These are phyloP conservation scores for Ceratoteleas bidentatus DNA, from an alignment of 1,140 invertebrate species.

Conservation along the genomic window DNA sequence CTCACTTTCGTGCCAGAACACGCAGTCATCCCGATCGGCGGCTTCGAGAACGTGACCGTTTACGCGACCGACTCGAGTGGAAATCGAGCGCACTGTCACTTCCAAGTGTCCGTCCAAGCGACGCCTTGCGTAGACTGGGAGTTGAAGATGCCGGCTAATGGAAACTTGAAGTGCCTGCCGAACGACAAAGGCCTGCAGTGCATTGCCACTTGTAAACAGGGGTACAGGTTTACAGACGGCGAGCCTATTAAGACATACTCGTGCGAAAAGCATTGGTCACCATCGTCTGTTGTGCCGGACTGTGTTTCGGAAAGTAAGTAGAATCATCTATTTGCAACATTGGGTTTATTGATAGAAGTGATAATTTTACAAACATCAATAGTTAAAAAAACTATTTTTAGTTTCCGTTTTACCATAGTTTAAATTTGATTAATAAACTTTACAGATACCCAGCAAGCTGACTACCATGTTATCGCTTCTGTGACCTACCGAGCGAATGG, in stretches of 20 bases:
- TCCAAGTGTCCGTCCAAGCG: conserved; percentile 96
- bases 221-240: conserved; percentile 95
- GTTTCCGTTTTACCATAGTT: too few species aligned
- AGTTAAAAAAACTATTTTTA: neutral
- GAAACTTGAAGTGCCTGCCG: conserved; percentile 92
- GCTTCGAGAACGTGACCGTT: conserved; percentile 97
- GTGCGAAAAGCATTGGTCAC: conserved; percentile 91
- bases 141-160: conserved; percentile 92
- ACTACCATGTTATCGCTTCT: conserved; percentile 94
- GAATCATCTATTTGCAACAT: neutral
- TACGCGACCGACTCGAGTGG: conserved; percentile 93
- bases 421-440: conserved; percentile 45
- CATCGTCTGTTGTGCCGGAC: conserved; percentile 93
- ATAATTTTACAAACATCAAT: neutral
- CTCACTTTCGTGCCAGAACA: conserved; percentile 92
- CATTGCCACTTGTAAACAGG: conserved; percentile 94
- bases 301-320: conserved; percentile 93
- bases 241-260: conserved; percentile 92
- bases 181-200: conserved; percentile 92
- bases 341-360: too few species aligned
- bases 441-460: conserved; percentile 93
- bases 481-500: conserved; percentile 94
- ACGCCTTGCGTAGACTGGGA: conserved; percentile 97
- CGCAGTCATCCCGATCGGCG: conserved; percentile 93
- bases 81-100: conserved; percentile 94